A percentile compares a stretch with the other conserved stretches of the same genome.
Conservation (phyloP, 2,888 invertebrate species). For the Sphinx pinastri region DNA sequence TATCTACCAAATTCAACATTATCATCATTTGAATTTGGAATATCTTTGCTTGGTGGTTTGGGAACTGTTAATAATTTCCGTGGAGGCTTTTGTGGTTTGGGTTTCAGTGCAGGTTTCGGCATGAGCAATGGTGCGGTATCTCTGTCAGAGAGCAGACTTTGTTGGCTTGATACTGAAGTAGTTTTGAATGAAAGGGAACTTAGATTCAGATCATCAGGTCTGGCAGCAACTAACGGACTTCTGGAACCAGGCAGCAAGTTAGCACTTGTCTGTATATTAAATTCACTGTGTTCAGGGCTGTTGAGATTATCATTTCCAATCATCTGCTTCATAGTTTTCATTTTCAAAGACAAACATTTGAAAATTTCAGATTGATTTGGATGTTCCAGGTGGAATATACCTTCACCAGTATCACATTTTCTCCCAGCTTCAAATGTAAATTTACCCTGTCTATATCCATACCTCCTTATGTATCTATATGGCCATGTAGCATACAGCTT, state of each 20-base stretch:
- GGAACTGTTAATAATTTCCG: constrained; percentile 80
- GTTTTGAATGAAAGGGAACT: constrained; percentile 77
- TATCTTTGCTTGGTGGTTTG: constrained; percentile 68
- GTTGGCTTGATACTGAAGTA: constrained; percentile 71
- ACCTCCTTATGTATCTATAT: constrained; percentile 91
- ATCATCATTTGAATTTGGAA: constrained; percentile 72
- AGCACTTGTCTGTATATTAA: constrained; percentile 88
- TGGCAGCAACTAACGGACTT: constrained; percentile 89
- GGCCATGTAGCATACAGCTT: constrained; percentile 91
- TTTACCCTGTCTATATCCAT: constrained; percentile 93
- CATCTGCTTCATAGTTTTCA: constrained; percentile 94
- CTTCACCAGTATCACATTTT: constrained; percentile 94
- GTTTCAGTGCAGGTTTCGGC: constrained; percentile 84
- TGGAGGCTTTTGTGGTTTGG: constrained; percentile 86
- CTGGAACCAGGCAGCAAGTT: constrained; percentile 92
- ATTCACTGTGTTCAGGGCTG: constrained; percentile 88
- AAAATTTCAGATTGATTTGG: constrained; percentile 92
- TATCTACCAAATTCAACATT: constrained; percentile 79
- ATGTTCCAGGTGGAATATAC: constrained; percentile 91
- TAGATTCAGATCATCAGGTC: constrained; percentile 77
- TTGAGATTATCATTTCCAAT: constrained; percentile 87
- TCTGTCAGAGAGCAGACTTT: constrained; percentile 65
- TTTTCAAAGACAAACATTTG: constrained; percentile 91
- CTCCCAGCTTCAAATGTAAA: constrained; percentile 95
- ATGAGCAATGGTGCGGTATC: constrained; percentile 74